Base-by-base conservation (phyloP, 2,888 invertebrate genomes). In the Cecidostiba fungosa region DNA sequence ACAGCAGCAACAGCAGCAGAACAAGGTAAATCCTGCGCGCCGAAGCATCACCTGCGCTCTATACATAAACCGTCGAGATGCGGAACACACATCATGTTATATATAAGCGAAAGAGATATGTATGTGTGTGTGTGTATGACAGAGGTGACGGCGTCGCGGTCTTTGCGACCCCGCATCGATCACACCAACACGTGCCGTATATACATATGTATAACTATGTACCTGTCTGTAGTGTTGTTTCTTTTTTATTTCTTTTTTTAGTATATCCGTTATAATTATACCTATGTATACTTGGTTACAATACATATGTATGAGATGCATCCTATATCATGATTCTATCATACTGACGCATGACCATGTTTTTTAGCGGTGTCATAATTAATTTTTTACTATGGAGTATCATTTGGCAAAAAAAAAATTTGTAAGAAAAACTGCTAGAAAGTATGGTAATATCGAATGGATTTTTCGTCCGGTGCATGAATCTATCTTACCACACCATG, bases 1-100 rank as follows among this genome's bases (percentile, higher is more conserved):
- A 43, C 81, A 81, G 36, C 72, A 72, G 66, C 66, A 69, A n/a
- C 72, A 72, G 29, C 88, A 88, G 76, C 87, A 87, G 66, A 93
- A 93, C 90, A 95, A 95, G 95, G 95, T 95, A 94, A 70, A 39
- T 36, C 26, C 10, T 36, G 3, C 10, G 16, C 23, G 5, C 29
- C 3, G 23, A 43, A 39, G 69, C 69, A 3, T 10, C 70, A 26
- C 36, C 69, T 43, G 26, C 26, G 5, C n/a, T 19, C 2, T 19
- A 32, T 50, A 47, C 29, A 47, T 26, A 47, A 23, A 66, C n/a
- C 16, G 29, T 54, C 39, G 23, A 82, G 62, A 29, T 54, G 43
- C 36, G n/a, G 23, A 59, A n/a, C 2, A 59, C n/a, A n/a, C n/a
- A 54, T 54, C 54, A 19, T 54, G n/a, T 59, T 78, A 6, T 69